Evolutionary conservation across 2,888 invertebrate genomes (phyloP), one percentile per base, ranked within the genome.

Genomic region (Halictus ligatus): DNA sequence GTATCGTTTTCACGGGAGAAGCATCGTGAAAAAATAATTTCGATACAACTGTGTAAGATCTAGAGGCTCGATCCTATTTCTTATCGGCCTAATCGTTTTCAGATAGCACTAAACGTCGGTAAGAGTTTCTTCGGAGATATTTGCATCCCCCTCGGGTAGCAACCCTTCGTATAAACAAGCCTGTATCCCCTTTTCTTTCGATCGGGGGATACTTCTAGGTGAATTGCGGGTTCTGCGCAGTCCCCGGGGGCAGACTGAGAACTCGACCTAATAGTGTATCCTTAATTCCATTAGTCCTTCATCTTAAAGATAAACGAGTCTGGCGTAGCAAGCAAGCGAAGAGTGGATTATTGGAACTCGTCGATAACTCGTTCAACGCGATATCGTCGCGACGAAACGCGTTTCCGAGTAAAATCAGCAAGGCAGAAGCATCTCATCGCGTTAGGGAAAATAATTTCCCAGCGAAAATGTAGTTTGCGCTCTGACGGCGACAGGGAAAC

Each of bases 81-180:
- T 81, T 64, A 80, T 40, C 77, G 73, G 29, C 78, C 82, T 89
- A 89, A 89, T 90, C 90, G 88, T 88, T 89, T 83, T 80, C 83
- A 74, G 81, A 89, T 89, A 90, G 80, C 88, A 69, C 67, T 58
- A 67, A 83, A 81, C 77, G 80, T 79, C 79, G 78, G 79, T 75
- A 80, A 81, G 83, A 86, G 84, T 88, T 89, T 75, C 80, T 67
- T 67, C 86, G 48, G 48, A 25, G 79, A 77, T 87, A 90, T 90
- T 90, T 90, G 89, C 89, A 90, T 90, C 76, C 83, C 89, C 80
- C 84, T 43, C 48, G 81, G 87, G 84, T 60, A 60, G 73, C 75
- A 73, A 50, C 60, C 69, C 60, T 25, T 58, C 74, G 72, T 81
- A 89, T 89, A 90, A 90, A 90, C 89, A 90, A 87, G 84, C 79